A percentile compares a stretch with the other conserved stretches of the same genome.
phyloP scores from a whole-genome alignment of 2,888 invertebrate genomes.

The Macrosiphum euphorbiae region DNA sequence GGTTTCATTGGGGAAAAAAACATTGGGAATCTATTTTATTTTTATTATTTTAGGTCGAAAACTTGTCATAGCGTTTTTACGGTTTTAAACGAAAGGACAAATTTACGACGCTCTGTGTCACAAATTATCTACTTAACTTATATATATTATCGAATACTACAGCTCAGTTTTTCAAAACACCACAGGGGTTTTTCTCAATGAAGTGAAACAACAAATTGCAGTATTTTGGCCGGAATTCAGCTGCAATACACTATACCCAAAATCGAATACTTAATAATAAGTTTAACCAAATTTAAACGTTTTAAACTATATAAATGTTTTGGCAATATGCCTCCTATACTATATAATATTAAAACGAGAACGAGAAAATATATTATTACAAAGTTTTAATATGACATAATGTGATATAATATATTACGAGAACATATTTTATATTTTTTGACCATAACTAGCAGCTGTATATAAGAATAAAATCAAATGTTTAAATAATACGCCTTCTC shows the following conservation, averaged over 20 bases:
- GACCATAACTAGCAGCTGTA: neutral
- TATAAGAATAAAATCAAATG: neutral
- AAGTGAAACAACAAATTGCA: neutral
- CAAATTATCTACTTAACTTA: conserved; percentile 17
- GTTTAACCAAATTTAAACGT: neutral
- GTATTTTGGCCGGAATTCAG: neutral
- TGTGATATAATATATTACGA: neutral
- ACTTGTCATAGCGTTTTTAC: conserved; percentile 25
- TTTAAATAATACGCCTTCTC: conserved; percentile 2
- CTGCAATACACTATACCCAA: neutral
- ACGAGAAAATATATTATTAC: neutral
- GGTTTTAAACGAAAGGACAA: neutral
- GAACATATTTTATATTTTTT: neutral
- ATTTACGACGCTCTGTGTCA: neutral
- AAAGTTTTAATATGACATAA: neutral
- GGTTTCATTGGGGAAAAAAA: conserved; percentile 27
- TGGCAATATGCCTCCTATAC: neutral
- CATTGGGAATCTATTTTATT: conserved; percentile 30
- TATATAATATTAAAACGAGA: neutral
- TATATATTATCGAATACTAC: neutral
- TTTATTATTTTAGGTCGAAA: conserved; percentile 40
- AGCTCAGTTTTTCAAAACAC: neutral
- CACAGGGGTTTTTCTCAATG: neutral
- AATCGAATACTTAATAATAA: neutral
- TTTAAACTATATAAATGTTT: neutral